These are phyloP conservation scores for Bedellia somnulentella DNA, from an alignment of 2,888 invertebrate species.

Conservation along the genomic window DNA sequence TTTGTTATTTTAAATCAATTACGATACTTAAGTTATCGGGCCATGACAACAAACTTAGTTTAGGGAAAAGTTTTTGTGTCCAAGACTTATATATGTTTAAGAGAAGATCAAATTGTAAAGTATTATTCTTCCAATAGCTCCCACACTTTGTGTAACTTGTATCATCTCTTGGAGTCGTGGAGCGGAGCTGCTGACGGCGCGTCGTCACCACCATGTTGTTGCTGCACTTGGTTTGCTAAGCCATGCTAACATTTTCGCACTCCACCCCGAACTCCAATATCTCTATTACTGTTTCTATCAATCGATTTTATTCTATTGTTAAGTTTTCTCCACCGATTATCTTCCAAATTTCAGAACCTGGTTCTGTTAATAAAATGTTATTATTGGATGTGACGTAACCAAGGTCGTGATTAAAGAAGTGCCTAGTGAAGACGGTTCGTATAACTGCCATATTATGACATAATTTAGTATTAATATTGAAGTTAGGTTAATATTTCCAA, in stretches of 20 bases:
- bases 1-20: slow-evolving; percentile 39
- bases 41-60: slow-evolving; percentile 47
- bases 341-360: slow-evolving; percentile 42
- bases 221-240: slow-evolving; percentile 1
- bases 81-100: slow-evolving; percentile 28
- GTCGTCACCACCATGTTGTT: background rate
- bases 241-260: too few species aligned
- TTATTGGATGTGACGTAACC: slow-evolving; percentile 29
- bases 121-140: too few species aligned
- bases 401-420: slow-evolving; percentile 26
- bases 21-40: slow-evolving; percentile 49
- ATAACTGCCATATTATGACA: slow-evolving; percentile 61
- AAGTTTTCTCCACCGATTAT: slow-evolving; percentile 42
- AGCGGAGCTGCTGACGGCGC: too few species aligned
- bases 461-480: slow-evolving; percentile 54
- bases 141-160: too few species aligned
- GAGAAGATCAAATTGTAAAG: too few species aligned
- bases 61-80: slow-evolving; percentile 41
- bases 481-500: too few species aligned
- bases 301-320: slow-evolving; percentile 5
- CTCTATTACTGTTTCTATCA: background rate
- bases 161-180: too few species aligned
- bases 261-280: too few species aligned
- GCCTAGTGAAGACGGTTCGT: slow-evolving; percentile 54
- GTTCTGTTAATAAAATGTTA: slow-evolving; percentile 33